These are phyloP conservation scores for Tipula lateralis DNA, from an alignment of 2,888 invertebrate species.

Conservation along the genomic window DNA sequence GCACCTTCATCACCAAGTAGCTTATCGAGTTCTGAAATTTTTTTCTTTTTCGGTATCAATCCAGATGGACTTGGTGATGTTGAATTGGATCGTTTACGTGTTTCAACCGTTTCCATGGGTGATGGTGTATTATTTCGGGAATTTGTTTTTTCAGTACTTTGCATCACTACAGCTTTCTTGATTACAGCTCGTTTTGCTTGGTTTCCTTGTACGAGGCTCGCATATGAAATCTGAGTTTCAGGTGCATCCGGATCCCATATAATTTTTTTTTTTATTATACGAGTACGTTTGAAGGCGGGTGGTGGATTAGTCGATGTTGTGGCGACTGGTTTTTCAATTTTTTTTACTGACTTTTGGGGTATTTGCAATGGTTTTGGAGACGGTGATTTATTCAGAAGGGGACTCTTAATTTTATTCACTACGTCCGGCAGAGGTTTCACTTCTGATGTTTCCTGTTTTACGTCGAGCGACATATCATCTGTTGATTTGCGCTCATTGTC, in stretches of 20 bases:
- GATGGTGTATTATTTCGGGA: neutral
- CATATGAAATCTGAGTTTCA: constrained; percentile 47
- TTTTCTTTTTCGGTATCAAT: constrained; percentile 51
- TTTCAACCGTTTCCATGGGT: neutral
- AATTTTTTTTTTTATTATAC: constrained; percentile 67
- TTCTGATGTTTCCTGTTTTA: neutral
- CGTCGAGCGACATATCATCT: neutral
- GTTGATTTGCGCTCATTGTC: constrained; percentile 40
- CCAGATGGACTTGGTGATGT: neutral
- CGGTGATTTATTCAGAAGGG: neutral
- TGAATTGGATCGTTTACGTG: neutral
- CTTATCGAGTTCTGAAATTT: constrained; percentile 67
- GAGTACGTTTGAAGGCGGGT: constrained; percentile 42
- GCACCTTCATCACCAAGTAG: constrained; percentile 81
- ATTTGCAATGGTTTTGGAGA: neutral
- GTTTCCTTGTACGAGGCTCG: constrained; percentile 44
- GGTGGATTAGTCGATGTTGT: constrained; percentile 32
- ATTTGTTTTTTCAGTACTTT: constrained; percentile 31
- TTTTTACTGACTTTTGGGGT: neutral
- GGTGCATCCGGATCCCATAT: constrained; percentile 63
- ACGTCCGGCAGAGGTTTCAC: neutral
- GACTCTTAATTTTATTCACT: neutral
- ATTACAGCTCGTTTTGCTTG: constrained; percentile 34
- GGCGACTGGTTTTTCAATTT: neutral
- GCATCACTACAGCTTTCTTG: constrained; percentile 33